Base-by-base conservation (phyloP, 2,888 invertebrate genomes). In the Liposcelis brunnea region DNA sequence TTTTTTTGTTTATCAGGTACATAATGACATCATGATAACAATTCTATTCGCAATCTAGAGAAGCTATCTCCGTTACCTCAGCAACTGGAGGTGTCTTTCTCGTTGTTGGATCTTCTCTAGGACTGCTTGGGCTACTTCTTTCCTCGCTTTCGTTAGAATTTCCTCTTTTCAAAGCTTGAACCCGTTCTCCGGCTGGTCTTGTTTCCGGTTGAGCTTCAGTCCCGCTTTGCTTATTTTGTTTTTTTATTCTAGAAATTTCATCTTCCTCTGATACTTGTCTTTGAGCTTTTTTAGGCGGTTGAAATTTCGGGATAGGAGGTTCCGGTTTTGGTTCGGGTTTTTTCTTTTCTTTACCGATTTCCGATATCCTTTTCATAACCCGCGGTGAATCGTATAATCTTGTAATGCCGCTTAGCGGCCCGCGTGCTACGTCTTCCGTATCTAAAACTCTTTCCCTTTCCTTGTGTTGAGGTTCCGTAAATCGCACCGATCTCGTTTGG, bases 221-320 rank as follows among this genome's bases (percentile, higher is more conserved):
- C 8, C 26, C 59, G 54, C 33, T 55, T 51, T 49, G 55, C 55
- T 87, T 87, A 57, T 84, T 89, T 64, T 84, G 83, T 58, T 82
- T 80, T 65, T 90, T 90, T 52, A 85, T 81, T 56, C 80, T 76
- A 8, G 82, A 71, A 50, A 90, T 86, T 62, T 91, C 91, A 58
- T 89, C 87, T 56, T 87, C 89, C 65, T 90, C 90, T 59, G 85
- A 85, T 51, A 80, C 72, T 63, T 87, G 86, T 49, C 85, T 71
- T 42, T 76, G 74, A 8, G 83, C 71, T 12, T 48, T 45, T 35
- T 48, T 26, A 46, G 52, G 72, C 65, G 46, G 72, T 69, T 51
- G 75, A 70, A 52, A 69, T 62, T 47, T 69, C 5, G 67, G 45
- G 54, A 59, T 42, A 2, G 33, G 47, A 35, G 56, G 58, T 34